Evolutionary conservation across 2,888 invertebrate genomes (phyloP).

Genomic region (Drosophila ezoana): DNA sequence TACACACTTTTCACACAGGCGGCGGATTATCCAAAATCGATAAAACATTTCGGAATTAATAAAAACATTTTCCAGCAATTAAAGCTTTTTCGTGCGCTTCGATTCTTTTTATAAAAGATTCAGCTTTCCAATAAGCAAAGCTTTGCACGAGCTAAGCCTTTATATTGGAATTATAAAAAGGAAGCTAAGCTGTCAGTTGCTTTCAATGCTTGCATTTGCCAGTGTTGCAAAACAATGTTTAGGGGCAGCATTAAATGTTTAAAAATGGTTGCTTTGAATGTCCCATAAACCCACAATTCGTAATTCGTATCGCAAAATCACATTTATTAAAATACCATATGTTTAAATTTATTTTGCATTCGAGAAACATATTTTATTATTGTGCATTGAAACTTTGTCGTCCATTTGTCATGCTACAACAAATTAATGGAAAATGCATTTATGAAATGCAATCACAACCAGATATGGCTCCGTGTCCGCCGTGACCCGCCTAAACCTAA

Average conservation of each 20-base stretch:
- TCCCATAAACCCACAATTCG: too few species aligned
- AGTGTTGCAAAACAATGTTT: background rate
- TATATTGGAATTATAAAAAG: too few species aligned
- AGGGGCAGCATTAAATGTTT: background rate
- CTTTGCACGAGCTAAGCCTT: too few species aligned
- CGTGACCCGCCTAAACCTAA: conserved; percentile 9
- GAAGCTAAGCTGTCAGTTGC: background rate
- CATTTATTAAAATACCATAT: background rate
- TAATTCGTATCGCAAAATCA: background rate
- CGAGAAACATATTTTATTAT: background rate
- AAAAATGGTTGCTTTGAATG: too few species aligned
- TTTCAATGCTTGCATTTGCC: background rate
- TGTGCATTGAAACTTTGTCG: conserved; percentile 18
- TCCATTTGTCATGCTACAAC: conserved; percentile 17
- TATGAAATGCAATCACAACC: conserved; percentile 28
- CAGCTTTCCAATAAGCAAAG: too few species aligned
- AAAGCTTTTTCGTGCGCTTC: background rate
- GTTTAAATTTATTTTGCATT: background rate
- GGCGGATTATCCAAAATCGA: too few species aligned
- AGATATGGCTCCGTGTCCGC: conserved; percentile 2
- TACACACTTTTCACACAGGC: too few species aligned
- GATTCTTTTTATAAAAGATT: too few species aligned
- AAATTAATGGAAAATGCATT: conserved; percentile 38
- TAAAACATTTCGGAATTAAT: too few species aligned
- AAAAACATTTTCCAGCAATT: background rate